Percentiles rank a stretch among this genome's conserved stretches.
These are phyloP conservation scores for Megathymus violae DNA, from an alignment of 1,140 invertebrate species.

Conservation along the genomic window DNA sequence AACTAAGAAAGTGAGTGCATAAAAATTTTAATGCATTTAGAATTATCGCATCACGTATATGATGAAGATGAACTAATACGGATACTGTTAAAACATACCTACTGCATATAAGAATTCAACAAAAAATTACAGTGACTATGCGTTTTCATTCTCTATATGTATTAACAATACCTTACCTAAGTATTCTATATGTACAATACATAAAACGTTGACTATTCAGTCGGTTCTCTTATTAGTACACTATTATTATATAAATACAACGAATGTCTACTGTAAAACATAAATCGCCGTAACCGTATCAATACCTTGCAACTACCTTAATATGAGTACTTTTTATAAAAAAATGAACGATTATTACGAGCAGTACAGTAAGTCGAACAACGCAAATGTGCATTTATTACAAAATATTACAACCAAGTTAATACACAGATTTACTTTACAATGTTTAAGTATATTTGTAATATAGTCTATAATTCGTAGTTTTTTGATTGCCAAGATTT, in stretches of 20 bases:
- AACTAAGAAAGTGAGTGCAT: neutral
- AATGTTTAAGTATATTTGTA: neutral
- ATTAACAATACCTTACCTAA: constrained; percentile 22
- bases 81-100: too few species aligned
- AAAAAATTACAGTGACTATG: constrained; percentile 12
- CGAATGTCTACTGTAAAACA: constrained; percentile 27
- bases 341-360: too few species aligned
- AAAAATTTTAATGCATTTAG: neutral
- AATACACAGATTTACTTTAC: constrained; percentile 3
- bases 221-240: constrained; percentile 75
- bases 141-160: constrained; percentile 23
- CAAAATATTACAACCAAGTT: constrained; percentile 24
- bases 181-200: constrained; percentile 68
- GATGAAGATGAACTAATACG: too few species aligned
- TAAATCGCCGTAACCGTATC: constrained; percentile 30
- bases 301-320: constrained; percentile 17
- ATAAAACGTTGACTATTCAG: constrained; percentile 82
- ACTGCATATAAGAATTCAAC: constrained; percentile 13
- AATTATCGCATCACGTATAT: neutral
- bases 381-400: constrained; percentile 14
- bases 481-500: constrained; percentile 1
- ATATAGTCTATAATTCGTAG: neutral
- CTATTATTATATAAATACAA: constrained; percentile 39
- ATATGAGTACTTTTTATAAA: too few species aligned
- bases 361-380: too few species aligned